A percentile compares a stretch with the other conserved stretches of the same genome.
phyloP scores from a whole-genome alignment of 2,797 vertebrate genomes.

The Bufotes viridis region DNA sequence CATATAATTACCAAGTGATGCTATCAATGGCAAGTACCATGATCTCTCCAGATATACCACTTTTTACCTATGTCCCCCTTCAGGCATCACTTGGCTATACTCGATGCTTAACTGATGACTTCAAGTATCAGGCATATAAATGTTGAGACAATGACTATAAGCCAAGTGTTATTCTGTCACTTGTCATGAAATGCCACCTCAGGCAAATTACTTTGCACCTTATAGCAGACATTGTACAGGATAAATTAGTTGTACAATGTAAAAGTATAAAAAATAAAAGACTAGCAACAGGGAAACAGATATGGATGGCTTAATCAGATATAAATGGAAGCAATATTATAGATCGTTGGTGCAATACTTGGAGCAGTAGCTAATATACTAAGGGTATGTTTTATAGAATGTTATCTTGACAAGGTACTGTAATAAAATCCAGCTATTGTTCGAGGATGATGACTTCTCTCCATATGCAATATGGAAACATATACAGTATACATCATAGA shows the following conservation, averaged over 20 bases:
- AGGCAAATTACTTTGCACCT: conserved; percentile 22
- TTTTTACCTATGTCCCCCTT: neutral
- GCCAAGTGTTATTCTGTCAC: conserved; percentile 38
- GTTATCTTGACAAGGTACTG: neutral
- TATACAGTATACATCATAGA: too few species aligned
- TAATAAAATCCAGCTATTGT: neutral
- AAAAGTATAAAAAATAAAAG: neutral
- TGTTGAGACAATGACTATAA: conserved; percentile 4
- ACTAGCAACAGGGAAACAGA: neutral
- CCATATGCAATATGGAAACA: too few species aligned
- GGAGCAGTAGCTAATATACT: neutral
- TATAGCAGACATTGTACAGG: neutral
- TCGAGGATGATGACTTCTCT: neutral
- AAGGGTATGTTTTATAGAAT: neutral
- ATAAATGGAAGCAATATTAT: neutral
- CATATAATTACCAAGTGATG: neutral
- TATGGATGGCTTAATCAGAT: neutral
- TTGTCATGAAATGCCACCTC: conserved; percentile 25
- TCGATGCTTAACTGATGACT: neutral
- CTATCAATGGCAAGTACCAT: neutral
- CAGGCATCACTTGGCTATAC: neutral
- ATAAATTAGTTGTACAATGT: neutral
- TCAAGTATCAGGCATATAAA: conserved; percentile 33
- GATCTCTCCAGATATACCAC: neutral
- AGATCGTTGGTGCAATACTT: neutral